Conservation (phyloP, 2,113 vertebrate species). For the Stomatorhinus ivindoensis region DNA sequence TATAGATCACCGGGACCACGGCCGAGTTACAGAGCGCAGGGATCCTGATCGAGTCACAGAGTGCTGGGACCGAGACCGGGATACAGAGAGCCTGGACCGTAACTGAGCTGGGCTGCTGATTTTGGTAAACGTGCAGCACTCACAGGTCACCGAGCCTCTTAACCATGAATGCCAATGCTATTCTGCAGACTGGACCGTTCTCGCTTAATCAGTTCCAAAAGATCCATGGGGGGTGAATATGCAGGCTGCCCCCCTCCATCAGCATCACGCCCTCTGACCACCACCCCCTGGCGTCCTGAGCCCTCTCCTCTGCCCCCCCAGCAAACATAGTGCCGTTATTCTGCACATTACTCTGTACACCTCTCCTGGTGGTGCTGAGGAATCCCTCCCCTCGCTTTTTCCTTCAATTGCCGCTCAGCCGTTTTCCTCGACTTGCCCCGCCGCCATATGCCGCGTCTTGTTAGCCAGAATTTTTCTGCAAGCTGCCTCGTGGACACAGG, state of each 20-base stretch:
- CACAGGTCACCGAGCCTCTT: conserved; percentile 10
- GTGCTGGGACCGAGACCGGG: fast-evolving
- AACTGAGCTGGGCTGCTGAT: not conserved
- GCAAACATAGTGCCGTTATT: conserved; percentile 13
- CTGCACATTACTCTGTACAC: not conserved
- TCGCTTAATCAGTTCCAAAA: conserved; percentile 12
- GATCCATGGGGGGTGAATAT: not conserved
- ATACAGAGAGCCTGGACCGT: not conserved
- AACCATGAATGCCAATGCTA: conserved; percentile 1
- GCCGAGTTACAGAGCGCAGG: not conserved
- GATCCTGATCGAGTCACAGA: not conserved
- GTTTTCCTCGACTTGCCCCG: not conserved
- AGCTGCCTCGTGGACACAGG: not conserved
- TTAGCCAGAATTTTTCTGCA: not conserved
- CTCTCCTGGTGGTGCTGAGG: not conserved
- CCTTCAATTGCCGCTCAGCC: not conserved
- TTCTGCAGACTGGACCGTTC: not conserved
- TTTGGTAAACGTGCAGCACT: not conserved
- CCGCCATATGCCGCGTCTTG: not conserved
- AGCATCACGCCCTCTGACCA: not conserved
- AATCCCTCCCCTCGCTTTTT: not conserved
- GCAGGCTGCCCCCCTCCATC: not conserved
- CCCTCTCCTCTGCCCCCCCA: not conserved
- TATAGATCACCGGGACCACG: fast-evolving
- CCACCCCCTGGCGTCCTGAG: not conserved